Conservation (phyloP, 2,113 vertebrate species). For the Carlito syrichta region DNA sequence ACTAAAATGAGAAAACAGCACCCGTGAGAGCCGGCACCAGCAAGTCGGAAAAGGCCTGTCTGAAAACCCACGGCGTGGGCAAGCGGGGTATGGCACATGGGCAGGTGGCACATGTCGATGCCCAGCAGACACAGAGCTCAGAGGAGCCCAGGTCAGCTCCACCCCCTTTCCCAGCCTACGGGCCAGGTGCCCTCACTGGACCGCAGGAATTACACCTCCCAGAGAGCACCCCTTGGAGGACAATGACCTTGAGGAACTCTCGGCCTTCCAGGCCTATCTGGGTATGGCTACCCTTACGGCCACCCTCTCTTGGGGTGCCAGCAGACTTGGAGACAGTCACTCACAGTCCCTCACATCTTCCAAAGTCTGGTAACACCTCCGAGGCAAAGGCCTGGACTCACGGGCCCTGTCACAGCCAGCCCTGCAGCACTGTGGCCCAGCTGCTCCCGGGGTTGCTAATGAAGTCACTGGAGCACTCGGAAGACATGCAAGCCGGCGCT, state of each 20-base stretch:
- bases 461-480: background rate
- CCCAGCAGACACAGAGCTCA: background rate
- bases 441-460: background rate
- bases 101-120: too few relatives aligned
- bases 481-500: background rate
- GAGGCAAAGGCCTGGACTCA: background rate
- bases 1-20: conserved; percentile 70
- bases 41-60: background rate
- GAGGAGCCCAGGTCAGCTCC: background rate
- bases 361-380: background rate
- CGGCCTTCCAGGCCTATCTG: background rate
- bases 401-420: background rate
- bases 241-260: background rate
- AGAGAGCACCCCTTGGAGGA: too few relatives aligned
- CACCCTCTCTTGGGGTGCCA: background rate
- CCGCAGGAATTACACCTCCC: too few relatives aligned
- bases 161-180: too few relatives aligned
- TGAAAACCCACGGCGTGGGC: background rate
- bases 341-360: background rate
- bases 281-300: background rate
- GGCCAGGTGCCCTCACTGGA: background rate
- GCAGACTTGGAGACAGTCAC: background rate
- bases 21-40: background rate
- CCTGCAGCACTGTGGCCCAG: too few relatives aligned
- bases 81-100: background rate